Evolutionary conservation across 2,888 invertebrate species (phyloP).

Genomic region (Mylabris sibirica): DNA sequence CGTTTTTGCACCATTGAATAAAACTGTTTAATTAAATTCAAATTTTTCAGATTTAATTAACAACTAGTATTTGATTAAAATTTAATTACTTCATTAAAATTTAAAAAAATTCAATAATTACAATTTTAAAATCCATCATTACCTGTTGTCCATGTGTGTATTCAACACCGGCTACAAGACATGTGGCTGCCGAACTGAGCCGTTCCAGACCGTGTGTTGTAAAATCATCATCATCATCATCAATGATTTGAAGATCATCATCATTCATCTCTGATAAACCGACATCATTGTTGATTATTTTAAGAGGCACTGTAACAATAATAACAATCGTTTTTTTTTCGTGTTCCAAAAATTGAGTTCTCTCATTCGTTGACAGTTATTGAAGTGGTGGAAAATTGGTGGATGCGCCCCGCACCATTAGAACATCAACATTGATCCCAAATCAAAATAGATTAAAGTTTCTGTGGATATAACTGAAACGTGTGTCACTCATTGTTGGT

Average conservation of each 20-base stretch:
- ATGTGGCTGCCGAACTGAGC: conserved; percentile 61
- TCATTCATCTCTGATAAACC: conserved; percentile 32
- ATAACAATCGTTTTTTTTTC: conserved; percentile 9
- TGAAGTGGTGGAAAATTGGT: not conserved
- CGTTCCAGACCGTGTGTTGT: conserved; percentile 59
- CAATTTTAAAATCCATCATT: conserved; percentile 19
- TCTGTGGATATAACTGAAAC: not conserved
- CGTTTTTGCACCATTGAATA: not conserved
- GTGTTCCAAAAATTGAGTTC: no score
- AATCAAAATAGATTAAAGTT: not conserved
- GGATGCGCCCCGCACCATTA: not conserved
- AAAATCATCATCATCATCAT: conserved; percentile 49
- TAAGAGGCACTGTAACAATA: conserved; percentile 54
- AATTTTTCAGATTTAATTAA: not conserved
- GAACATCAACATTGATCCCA: not conserved
- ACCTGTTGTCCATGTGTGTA: conserved; percentile 64
- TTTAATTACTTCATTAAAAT: no score
- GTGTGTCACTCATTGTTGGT: no score
- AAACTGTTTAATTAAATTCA: not conserved
- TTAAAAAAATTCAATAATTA: no score
- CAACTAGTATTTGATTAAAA: no score
- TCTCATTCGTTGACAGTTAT: not conserved
- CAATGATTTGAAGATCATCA: conserved; percentile 24
- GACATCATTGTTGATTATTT: conserved; percentile 46
- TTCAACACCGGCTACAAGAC: conserved; percentile 61